Percentiles rank a stretch among this genome's conserved stretches.
phyloP scores from a whole-genome alignment of 1,140 invertebrate genomes.

The Thalassaphorura encarpata region DNA sequence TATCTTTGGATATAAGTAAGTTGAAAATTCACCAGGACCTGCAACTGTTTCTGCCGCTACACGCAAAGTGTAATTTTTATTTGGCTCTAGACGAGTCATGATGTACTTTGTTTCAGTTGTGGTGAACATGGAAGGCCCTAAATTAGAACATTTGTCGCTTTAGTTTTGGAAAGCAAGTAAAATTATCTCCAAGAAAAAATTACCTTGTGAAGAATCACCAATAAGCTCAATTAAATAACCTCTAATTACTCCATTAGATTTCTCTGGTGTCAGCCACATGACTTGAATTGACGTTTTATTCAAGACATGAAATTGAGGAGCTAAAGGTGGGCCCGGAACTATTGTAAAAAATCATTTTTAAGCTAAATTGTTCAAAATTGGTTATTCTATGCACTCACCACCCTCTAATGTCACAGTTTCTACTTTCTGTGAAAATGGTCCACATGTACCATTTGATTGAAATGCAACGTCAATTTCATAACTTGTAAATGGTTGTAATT shows the following conservation, averaged over 20 bases:
- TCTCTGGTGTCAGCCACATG: neutral
- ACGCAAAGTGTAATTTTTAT: neutral
- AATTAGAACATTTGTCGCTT: too few species aligned
- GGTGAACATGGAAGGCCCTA: too few species aligned
- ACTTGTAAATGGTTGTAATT: neutral
- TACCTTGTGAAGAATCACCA: too few species aligned
- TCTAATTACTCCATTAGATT: neutral
- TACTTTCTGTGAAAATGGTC: neutral
- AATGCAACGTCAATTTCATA: neutral
- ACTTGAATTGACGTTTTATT: neutral
- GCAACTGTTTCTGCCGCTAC: neutral
- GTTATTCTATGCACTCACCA: neutral
- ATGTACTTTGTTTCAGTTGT: neutral
- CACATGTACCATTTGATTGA: neutral
- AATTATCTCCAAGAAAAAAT: too few species aligned
- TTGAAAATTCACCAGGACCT: neutral
- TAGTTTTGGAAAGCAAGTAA: too few species aligned
- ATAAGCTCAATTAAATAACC: neutral
- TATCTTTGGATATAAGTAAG: neutral
- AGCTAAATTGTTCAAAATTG: neutral
- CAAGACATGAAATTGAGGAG: neutral
- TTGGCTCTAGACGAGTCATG: neutral
- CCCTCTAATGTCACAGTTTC: neutral
- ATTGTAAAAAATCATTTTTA: neutral
- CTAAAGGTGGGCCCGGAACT: neutral